A percentile compares a stretch with the other conserved stretches of the same genome.
phyloP scores from a whole-genome alignment of 2,113 vertebrate species.

The Entosphenus tridentatus region DNA sequence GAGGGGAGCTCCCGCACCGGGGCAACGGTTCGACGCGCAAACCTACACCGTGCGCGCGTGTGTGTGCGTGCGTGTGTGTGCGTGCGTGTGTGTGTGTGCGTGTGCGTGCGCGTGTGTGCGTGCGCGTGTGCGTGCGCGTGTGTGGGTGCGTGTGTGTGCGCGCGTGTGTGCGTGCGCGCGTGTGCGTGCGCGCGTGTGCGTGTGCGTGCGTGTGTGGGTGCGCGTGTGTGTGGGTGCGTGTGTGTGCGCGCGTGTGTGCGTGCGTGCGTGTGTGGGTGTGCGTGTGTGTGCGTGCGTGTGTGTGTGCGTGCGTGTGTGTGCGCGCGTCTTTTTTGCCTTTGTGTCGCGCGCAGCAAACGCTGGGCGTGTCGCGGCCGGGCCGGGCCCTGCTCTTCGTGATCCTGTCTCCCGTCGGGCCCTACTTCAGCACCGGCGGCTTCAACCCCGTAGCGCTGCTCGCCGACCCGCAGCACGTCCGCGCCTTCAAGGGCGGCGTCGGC shows the following conservation, averaged over 20 bases:
- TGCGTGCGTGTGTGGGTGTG: background rate
- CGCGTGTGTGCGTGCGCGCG: background rate
- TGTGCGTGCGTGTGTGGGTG: background rate
- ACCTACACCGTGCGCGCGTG: background rate
- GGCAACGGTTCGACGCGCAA: background rate
- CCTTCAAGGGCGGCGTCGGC: slow-evolving; percentile 52
- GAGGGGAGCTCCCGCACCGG: too few species aligned
- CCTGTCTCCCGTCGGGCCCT: slow-evolving; percentile 43
- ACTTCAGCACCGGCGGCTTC: slow-evolving; percentile 42
- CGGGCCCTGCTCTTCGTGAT: slow-evolving; percentile 45
- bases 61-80: background rate
- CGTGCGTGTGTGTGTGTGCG: background rate
- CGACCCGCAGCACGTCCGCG: slow-evolving; percentile 36
- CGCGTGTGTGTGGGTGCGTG: too few species aligned
- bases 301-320: background rate
- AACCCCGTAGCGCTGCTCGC: slow-evolving; percentile 49
- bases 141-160: background rate
- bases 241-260: too few species aligned
- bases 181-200: background rate
- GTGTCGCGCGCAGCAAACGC: slow-evolving; percentile 7
- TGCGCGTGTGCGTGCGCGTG: background rate
- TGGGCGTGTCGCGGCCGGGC: slow-evolving; percentile 29
- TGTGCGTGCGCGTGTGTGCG: too few species aligned
- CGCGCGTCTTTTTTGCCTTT: background rate
- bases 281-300: background rate